Percentiles rank a stretch among this genome's conserved stretches.
Evolutionary conservation across 2,888 invertebrate genomes (phyloP).

Genomic region (Tuberolachnus salignus): DNA sequence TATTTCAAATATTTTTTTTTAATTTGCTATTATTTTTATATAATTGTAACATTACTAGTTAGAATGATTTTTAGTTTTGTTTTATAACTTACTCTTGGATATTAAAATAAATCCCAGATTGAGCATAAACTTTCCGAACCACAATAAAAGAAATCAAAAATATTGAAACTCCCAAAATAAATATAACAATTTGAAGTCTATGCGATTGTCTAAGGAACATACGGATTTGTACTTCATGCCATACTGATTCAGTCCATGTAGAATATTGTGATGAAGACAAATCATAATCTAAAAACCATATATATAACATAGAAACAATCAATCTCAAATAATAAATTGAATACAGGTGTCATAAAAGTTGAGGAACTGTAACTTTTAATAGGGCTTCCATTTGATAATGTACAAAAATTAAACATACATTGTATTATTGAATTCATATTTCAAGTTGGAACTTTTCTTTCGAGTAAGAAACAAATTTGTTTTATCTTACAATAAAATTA

Average conservation of each 20-base stretch:
- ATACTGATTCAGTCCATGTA: slow-evolving; percentile 88
- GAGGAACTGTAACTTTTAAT: no score
- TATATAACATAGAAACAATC: neutral
- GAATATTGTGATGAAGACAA: slow-evolving; percentile 79
- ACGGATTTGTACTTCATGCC: slow-evolving; percentile 75
- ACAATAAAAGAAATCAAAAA: slow-evolving; percentile 65
- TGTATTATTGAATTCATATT: no score
- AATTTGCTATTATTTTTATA: no score
- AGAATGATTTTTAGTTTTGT: neutral
- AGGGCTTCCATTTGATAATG: no score
- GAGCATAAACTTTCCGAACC: slow-evolving; percentile 25
- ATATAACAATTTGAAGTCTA: slow-evolving; percentile 62
- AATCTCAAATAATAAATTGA: neutral
- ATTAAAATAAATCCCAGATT: slow-evolving; percentile 40
- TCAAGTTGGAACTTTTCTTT: no score
- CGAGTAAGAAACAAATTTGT: no score
- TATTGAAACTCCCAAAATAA: slow-evolving; percentile 66
- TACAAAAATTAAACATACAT: no score
- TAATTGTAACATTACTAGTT: neutral
- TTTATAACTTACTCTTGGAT: slow-evolving; percentile 49
- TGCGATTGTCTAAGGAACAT: slow-evolving; percentile 77
- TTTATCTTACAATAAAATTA: no score
- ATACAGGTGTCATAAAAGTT: no score
- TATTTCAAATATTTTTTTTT: neutral
- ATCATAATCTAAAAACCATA: slow-evolving; percentile 71